A percentile compares a stretch with the other conserved stretches of the same genome.
These are phyloP conservation scores for Tetragnatha montana DNA, from an alignment of 2,888 invertebrate genomes.

Conservation along the genomic window DNA sequence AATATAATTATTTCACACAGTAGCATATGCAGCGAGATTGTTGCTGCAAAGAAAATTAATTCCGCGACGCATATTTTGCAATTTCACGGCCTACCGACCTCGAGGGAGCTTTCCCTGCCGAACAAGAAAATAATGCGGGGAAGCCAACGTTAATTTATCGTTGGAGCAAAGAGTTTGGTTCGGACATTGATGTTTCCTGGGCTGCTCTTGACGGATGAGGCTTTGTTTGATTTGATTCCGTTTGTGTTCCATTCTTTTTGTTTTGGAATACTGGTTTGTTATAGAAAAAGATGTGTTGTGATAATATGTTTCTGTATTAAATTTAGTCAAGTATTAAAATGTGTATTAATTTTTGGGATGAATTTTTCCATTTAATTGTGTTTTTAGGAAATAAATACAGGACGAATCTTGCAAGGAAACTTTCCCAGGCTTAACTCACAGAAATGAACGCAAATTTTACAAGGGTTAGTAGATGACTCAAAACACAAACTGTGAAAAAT, in stretches of 20 bases:
- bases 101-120: slow-evolving; percentile 11
- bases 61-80: slow-evolving; percentile 29
- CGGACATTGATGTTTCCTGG: background rate
- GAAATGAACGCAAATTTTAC: too few relatives aligned
- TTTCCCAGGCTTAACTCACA: too few relatives aligned
- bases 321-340: too few relatives aligned
- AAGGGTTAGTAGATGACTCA: too few relatives aligned
- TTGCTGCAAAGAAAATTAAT: slow-evolving; percentile 51
- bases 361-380: too few relatives aligned
- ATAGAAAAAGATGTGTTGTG: background rate
- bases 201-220: background rate
- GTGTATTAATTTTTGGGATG: too few relatives aligned
- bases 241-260: background rate
- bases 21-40: slow-evolving; percentile 17
- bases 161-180: background rate
- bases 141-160: slow-evolving; percentile 28
- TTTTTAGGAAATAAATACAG: too few relatives aligned
- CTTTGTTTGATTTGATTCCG: background rate
- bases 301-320: background rate
- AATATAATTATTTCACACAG: slow-evolving; percentile 45
- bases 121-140: background rate
- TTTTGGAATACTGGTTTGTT: background rate
- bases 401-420: too few relatives aligned
- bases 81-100: slow-evolving; percentile 41
- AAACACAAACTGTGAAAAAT: too few relatives aligned